phyloP scores from a whole-genome alignment of 2,113 vertebrate species.

The Melanerpes formicivorus region DNA sequence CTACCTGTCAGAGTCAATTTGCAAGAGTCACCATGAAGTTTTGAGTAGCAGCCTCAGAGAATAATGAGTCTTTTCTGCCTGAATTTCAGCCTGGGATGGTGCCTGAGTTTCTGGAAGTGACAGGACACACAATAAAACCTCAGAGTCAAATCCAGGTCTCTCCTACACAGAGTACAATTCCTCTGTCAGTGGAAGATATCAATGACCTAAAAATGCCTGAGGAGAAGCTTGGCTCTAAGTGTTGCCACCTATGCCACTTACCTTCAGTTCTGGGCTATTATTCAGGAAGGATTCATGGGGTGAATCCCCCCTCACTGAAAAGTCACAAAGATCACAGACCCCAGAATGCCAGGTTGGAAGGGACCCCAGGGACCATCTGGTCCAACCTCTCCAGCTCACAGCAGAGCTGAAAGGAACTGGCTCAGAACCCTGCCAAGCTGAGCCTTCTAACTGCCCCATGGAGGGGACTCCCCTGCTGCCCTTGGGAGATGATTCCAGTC shows the following conservation, averaged over 20 bases:
- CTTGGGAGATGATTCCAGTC: too few species aligned
- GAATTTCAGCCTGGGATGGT: slow-evolving; percentile 30
- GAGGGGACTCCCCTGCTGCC: too few species aligned
- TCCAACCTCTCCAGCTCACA: too few species aligned
- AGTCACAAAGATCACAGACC: too few species aligned
- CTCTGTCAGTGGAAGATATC: background rate
- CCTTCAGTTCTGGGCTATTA: background rate
- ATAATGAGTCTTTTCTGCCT: slow-evolving; percentile 44
- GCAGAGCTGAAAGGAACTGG: too few species aligned
- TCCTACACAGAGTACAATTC: background rate
- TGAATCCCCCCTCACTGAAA: background rate
- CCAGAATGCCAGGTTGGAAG: too few species aligned
- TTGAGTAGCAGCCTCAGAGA: slow-evolving; percentile 12
- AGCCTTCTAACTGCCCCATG: too few species aligned
- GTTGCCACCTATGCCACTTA: background rate
- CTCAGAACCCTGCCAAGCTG: too few species aligned
- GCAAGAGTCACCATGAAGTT: slow-evolving; percentile 39
- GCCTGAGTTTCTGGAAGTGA: background rate
- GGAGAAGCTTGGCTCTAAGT: background rate
- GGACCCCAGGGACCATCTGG: too few species aligned
- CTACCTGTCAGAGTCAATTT: slow-evolving; percentile 46
- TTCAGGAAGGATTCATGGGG: background rate
- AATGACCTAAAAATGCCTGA: background rate
- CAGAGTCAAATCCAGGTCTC: background rate
- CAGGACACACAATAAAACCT: background rate